phyloP scores from a whole-genome alignment of 2,888 invertebrate species.

The Dynastes grantii region DNA sequence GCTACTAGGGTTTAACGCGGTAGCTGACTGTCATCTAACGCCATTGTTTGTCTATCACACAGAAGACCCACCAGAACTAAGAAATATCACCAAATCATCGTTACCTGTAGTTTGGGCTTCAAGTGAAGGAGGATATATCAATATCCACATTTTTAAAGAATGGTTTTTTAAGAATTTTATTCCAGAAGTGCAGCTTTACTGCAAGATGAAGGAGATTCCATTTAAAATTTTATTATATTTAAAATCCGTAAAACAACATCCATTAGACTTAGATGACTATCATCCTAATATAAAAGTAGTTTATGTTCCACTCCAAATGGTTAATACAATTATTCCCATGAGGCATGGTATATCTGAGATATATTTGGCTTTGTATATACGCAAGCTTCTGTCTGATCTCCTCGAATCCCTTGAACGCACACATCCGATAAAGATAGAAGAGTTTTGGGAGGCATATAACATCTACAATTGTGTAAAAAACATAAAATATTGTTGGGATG shows the following conservation, averaged over 20 bases:
- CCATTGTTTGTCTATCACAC: background rate
- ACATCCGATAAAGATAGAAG: too few relatives aligned
- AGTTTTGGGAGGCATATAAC: conserved; percentile 14
- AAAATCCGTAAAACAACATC: too few relatives aligned
- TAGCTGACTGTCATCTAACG: background rate
- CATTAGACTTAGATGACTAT: too few relatives aligned
- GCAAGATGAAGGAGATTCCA: too few relatives aligned
- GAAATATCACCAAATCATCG: conserved; percentile 17
- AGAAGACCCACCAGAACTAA: conserved; percentile 7
- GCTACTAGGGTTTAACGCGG: conserved; percentile 7
- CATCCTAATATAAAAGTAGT: too few relatives aligned
- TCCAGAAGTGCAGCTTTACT: too few relatives aligned
- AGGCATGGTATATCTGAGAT: background rate
- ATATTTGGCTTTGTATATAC: conserved; percentile 10
- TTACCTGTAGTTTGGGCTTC: conserved; percentile 18
- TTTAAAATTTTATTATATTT: too few relatives aligned
- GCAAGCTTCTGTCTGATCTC: conserved; percentile 4
- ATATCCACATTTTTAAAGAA: too few relatives aligned
- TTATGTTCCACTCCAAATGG: background rate
- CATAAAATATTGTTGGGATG: conserved; percentile 25
- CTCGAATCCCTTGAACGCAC: background rate
- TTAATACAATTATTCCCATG: background rate
- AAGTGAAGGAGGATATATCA: background rate
- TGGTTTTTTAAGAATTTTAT: too few relatives aligned
- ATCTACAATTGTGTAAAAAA: conserved; percentile 15